Base-by-base conservation (phyloP, 2,113 vertebrate genomes). In the Motacilla alba region DNA sequence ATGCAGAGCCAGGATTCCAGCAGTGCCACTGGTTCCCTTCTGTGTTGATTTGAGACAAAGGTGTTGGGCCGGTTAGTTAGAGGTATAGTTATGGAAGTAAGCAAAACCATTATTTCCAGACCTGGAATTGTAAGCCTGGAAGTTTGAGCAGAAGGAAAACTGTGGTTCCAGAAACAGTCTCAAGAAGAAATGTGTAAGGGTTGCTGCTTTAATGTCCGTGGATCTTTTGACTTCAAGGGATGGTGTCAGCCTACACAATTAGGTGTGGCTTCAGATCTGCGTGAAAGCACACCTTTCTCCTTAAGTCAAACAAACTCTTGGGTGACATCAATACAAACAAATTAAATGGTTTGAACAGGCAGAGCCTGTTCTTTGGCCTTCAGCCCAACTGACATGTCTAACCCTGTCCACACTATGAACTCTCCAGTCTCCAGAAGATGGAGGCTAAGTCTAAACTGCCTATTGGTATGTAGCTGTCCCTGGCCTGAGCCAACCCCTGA, bases 241-340 rank as follows among this genome's bases (percentile, higher is more conserved):
- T 55, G 37, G 31, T 77, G 43, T 63, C 90, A 83, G n/a, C 43
- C 60, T 66, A 49, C 70, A 76, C 58, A 46, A 47, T 53, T 41
- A 76, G 78, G 88, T 69, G 88, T 79, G 88, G 82, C 43, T 76
- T 83, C 74, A 60, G 69, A 47, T 60, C 35, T 87, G 69, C 44
- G 89, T 81, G 60, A 75, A 94, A 89, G 64, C 64, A 83, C 56
- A 81, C 52, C 60, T 89, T 91, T 93, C 66, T 91, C 52, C 69
- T 24, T 35, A 62, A 73, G 70, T 85, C 85, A 92, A 92, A 70
- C 52, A 50, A 92, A 69, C 63, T 83, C 50, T 22, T 50, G 39
- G 41, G 88, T 92, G 90, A 95, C 88, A 96, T 76, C 75, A 76
- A 17, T 58, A 56, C 72, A 88, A 93, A 75, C 47, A 78, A 85